Percentiles rank a stretch among this genome's conserved stretches.
Conservation (phyloP, 2,797 vertebrate genomes). For the Lophotriccus pileatus region DNA sequence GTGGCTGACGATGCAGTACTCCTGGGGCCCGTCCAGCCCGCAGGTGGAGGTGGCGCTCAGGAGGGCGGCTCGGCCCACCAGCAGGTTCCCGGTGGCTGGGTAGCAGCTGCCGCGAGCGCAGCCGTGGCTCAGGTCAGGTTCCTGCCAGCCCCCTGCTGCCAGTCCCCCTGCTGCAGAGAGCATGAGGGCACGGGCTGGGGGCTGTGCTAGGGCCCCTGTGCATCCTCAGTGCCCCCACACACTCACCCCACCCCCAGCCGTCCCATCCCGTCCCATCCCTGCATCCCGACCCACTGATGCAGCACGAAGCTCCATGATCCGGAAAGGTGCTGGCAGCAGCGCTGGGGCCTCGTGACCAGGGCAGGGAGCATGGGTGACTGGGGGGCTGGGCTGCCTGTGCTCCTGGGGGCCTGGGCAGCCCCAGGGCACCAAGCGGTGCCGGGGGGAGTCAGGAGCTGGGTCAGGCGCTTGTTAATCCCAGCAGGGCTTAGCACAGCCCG, state of each 20-base stretch:
- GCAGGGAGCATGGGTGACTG: background rate
- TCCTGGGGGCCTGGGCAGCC: background rate
- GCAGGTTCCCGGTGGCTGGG: constrained; percentile 85
- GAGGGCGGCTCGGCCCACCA: constrained; percentile 80
- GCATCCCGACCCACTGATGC: constrained; percentile 16
- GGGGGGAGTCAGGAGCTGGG: background rate
- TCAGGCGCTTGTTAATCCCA: constrained; percentile 42
- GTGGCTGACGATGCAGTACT: constrained; percentile 87
- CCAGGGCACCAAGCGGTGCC: rapidly evolving
- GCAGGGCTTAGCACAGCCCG: background rate
- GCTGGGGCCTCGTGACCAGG: background rate
- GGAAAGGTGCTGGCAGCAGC: constrained; percentile 45
- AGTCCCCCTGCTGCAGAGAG: background rate
- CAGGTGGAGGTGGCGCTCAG: constrained; percentile 83
- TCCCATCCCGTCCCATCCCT: background rate
- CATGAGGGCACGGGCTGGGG: background rate
- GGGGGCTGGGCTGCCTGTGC: background rate
- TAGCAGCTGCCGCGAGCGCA: constrained; percentile 83
- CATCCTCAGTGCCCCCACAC: background rate
- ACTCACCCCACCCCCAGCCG: background rate
- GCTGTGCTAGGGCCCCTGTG: rapidly evolving
- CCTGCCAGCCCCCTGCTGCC: constrained; percentile 64
- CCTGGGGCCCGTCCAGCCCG: constrained; percentile 73
- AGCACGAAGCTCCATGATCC: constrained; percentile 37
- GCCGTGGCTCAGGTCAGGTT: constrained; percentile 75